phyloP scores from a whole-genome alignment of 2,113 vertebrate genomes.

The Propithecus coquereli region DNA sequence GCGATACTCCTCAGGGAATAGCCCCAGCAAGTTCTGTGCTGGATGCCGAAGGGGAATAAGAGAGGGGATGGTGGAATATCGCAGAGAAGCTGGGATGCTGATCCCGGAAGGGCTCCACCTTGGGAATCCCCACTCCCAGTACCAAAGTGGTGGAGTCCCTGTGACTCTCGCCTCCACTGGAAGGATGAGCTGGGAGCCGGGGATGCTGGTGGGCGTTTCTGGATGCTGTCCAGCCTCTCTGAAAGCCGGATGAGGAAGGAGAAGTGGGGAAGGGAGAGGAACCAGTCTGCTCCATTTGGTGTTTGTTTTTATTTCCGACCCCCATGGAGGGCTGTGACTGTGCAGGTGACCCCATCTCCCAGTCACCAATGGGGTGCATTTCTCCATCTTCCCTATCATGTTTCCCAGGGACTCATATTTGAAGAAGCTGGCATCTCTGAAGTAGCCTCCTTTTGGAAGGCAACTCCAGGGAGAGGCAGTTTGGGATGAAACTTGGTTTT shows the following conservation, averaged over 20 bases:
- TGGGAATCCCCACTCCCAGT: not conserved
- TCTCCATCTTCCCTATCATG: not conserved
- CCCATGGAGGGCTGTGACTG: not conserved
- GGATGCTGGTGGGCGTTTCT: not conserved
- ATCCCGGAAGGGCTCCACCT: not conserved
- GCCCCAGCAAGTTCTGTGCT: not conserved
- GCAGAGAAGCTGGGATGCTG: not conserved
- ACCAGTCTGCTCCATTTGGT: not conserved
- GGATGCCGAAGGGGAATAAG: not conserved
- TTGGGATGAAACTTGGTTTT: not conserved
- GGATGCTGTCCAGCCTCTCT: not conserved
- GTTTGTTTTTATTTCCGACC: not conserved
- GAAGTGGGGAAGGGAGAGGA: not conserved
- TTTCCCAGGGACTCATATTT: not conserved
- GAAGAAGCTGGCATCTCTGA: not conserved
- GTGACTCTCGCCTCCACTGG: not conserved
- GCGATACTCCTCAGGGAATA: not conserved
- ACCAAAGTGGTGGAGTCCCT: not conserved
- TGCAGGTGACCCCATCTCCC: not conserved
- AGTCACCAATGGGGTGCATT: rapidly evolving
- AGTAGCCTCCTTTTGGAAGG: not conserved
- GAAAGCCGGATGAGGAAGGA: not conserved
- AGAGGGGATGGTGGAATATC: not conserved
- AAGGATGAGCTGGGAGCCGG: not conserved
- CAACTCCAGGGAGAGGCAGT: not conserved